Conservation (phyloP, 2,888 invertebrate genomes). For the Colletes collaris region DNA sequence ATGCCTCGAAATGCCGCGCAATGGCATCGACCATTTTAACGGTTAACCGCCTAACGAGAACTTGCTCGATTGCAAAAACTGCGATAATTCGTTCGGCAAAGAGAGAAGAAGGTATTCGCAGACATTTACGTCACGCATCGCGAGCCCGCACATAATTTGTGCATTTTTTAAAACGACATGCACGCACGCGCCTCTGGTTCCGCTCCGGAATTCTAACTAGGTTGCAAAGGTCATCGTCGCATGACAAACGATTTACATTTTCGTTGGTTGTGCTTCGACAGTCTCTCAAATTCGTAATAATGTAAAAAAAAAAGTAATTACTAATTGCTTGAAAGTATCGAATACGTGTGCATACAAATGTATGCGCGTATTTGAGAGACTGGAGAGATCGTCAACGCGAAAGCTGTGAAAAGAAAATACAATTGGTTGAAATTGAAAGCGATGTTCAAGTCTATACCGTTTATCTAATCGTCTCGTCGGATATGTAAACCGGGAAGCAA, state of each 20-base stretch:
- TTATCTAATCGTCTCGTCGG: no score
- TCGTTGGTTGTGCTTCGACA: not conserved
- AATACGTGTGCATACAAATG: no score
- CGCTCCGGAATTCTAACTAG: slow-evolving; percentile 15
- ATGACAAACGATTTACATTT: slow-evolving; percentile 23
- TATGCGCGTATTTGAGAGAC: no score
- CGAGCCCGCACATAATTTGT: slow-evolving; percentile 42
- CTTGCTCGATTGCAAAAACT: slow-evolving; percentile 27
- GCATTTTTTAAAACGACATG: slow-evolving; percentile 41
- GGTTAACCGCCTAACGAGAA: slow-evolving; percentile 33
- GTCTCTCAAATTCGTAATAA: no score
- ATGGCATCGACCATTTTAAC: slow-evolving; percentile 30
- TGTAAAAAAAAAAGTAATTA: no score
- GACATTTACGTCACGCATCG: slow-evolving; percentile 43
- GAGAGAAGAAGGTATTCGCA: slow-evolving; percentile 38
- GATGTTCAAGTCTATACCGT: no score
- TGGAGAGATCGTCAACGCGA: no score
- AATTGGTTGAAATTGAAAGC: no score
- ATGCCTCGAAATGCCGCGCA: not conserved
- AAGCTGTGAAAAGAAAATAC: no score
- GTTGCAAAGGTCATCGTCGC: slow-evolving; percentile 43
- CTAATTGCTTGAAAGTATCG: no score
- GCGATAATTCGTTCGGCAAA: slow-evolving; percentile 50
- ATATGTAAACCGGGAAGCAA: no score
- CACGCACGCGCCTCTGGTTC: slow-evolving; percentile 25